Base-by-base conservation (phyloP, 2,113 vertebrate genomes). In the Piprites chloris region DNA sequence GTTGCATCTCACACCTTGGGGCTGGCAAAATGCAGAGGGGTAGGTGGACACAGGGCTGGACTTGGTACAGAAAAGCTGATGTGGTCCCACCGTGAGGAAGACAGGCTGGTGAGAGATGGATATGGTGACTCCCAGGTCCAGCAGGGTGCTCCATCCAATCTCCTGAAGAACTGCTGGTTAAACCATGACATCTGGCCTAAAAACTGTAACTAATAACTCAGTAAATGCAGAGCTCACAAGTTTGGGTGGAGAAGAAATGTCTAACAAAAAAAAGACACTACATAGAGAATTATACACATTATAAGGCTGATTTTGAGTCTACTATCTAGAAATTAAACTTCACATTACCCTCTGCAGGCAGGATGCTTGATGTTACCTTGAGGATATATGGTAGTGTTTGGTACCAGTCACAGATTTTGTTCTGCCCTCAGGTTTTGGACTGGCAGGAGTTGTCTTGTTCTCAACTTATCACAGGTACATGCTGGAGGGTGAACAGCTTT, bases 111-210 rank as follows among this genome's bases (percentile, higher is more conserved):
- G 30, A 46, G n/a, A 58, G 28, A 44, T 27, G 32, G 35, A 27
- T 18, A 10, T 35, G 24, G 16, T 14, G 16, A 42, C 15, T 76
- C 39, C 6, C 30, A 42, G 39, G 9, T 65, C 35, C 26, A 9
- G 33, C 22, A 24, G 15, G 6, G 13, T 33, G n/a, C 3, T 46
- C 27, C 39, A 35, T 0, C 0, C 8, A 23, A 41, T 44, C n/a
- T 80, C 44, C 9, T 28, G n/a, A 9, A 65, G 11, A 58, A 20
- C 30, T 3, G 12, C 14, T 13, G 37, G 14, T 19, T 74, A 15
- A 30, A 67, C 27, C 14, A 28, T 19, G 21, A 37, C 26, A 14
- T 7, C 20, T 66, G 58, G 33, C 16, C 41, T 21, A 73, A 13
- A 30, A 83, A 27, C 8, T 94, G 33, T 39, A 41, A 27, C 24